These are phyloP conservation scores for Pammene fasciana DNA, from an alignment of 2,888 invertebrate species.

Conservation along the genomic window DNA sequence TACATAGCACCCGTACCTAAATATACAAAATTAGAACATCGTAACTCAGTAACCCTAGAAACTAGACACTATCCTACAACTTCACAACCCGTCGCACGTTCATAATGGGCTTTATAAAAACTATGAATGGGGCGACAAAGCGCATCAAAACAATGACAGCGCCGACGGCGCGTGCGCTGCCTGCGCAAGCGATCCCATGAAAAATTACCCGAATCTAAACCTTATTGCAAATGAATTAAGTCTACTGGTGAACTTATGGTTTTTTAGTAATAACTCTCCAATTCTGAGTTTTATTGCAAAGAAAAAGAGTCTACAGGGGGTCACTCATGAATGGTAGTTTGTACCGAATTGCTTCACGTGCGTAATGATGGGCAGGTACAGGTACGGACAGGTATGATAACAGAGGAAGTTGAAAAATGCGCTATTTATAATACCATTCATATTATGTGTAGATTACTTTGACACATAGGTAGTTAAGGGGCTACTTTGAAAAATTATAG, in stretches of 20 bases:
- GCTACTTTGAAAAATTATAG: no score
- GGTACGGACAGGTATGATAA: slow-evolving; percentile 24
- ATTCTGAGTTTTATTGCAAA: not conserved
- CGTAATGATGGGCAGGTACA: slow-evolving; percentile 42
- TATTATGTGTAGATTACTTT: no score
- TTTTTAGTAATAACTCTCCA: not conserved
- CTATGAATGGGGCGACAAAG: slow-evolving; percentile 60
- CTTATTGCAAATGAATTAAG: not conserved
- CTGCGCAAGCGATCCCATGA: slow-evolving; percentile 60
- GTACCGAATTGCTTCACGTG: slow-evolving; percentile 57
- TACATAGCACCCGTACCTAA: not conserved
- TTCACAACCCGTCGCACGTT: slow-evolving; percentile 30
- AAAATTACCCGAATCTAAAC: not conserved
- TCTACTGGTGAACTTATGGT: not conserved
- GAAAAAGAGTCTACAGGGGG: not conserved
- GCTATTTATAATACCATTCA: not conserved
- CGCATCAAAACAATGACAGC: slow-evolving; percentile 74
- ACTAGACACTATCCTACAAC: slow-evolving; percentile 20
- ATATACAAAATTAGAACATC: not conserved
- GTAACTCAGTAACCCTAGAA: slow-evolving; percentile 13
- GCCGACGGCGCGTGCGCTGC: slow-evolving; percentile 69
- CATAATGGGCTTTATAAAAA: slow-evolving; percentile 37
- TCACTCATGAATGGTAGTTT: not conserved
- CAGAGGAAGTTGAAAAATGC: slow-evolving; percentile 27
- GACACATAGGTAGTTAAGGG: no score